Conservation (phyloP, 2,797 vertebrate species). For the Podargus strigoides region DNA sequence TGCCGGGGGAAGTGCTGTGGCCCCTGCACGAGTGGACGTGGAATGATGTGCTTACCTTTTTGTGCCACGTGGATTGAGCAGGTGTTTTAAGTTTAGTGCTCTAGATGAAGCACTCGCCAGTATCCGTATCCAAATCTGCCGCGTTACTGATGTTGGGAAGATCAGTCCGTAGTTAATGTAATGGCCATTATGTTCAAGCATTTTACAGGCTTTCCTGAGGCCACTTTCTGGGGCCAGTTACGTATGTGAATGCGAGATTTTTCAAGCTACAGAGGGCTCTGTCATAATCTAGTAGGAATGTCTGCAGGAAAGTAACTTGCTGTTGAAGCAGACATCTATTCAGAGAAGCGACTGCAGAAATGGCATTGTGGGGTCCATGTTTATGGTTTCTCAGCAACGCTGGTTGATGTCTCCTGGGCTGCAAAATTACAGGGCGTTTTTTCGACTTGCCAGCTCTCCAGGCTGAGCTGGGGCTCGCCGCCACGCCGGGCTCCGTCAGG, state of each 20-base stretch:
- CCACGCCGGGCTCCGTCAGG: background rate
- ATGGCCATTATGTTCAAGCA: rapidly evolving
- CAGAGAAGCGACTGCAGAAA: conserved; percentile 14
- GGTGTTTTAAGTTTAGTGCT: background rate
- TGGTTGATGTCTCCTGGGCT: conserved; percentile 11
- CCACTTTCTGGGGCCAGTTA: background rate
- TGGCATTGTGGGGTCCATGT: conserved; percentile 52
- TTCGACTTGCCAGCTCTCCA: background rate
- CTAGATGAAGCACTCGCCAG: background rate
- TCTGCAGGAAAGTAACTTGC: background rate
- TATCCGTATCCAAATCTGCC: background rate
- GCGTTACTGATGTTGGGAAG: background rate
- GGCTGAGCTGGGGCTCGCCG: background rate
- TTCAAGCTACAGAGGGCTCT: background rate
- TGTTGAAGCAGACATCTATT: conserved; percentile 22
- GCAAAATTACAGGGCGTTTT: conserved; percentile 17
- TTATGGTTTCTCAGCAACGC: conserved; percentile 55
- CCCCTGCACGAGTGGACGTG: rapidly evolving
- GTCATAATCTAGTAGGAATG: conserved; percentile 29
- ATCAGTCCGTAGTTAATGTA: background rate
- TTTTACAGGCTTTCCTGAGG: background rate
- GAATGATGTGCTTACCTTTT: rapidly evolving
- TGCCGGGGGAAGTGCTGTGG: rapidly evolving
- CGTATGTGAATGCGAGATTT: background rate
- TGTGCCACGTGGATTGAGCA: rapidly evolving